Base-by-base conservation (phyloP, 2,888 invertebrate species). In the Anthophora plumipes region DNA sequence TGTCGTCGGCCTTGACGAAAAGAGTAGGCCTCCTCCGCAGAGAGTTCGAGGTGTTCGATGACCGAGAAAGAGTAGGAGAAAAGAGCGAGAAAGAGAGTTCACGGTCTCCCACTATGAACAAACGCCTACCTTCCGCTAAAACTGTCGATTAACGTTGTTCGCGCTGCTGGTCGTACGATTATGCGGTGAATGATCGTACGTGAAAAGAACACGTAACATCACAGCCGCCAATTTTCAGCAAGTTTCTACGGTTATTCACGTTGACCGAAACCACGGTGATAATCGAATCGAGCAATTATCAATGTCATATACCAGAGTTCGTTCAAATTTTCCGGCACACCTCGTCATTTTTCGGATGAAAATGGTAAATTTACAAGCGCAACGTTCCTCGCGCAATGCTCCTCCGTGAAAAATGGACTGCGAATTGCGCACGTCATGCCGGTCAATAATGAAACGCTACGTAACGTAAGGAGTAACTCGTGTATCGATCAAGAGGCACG, bases 1-100 rank as follows among this genome's bases (percentile, higher is more conserved):
- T 25, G n/a, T 31, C 43, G 11, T n/a, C 22, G 84, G 54, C 84
- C 84, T 87, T 86, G 85, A 66, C 64, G 78, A 81, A 85, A 82
- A 78, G 76, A 85, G 74, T 55, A 86, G 54, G 55, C 72, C 80
- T 74, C 70, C 20, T 11, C 72, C 37, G 31, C 31, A 31, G 31
- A 31, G 54, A 61, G 31, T 52, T 70, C 37, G 43, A 63, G 75
- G 59, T 79, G 83, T 81, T 83, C 83, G 78, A 78, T 78, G 84
- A 80, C 82, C 80, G 82, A 80, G 76, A 78, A 76, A 77, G 66
- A 89, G 78, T 64, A 80, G 85, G 77, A 70, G 54, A 46, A 60
- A 52, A 12, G 54, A 67, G 39, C 25, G 52, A 67, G 59, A 72
- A 59, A 66, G 60, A 64, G 77, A 77, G 74, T 77, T 73, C 74